Base-by-base conservation (phyloP, 2,888 invertebrate genomes). In the Nebria brevicollis region DNA sequence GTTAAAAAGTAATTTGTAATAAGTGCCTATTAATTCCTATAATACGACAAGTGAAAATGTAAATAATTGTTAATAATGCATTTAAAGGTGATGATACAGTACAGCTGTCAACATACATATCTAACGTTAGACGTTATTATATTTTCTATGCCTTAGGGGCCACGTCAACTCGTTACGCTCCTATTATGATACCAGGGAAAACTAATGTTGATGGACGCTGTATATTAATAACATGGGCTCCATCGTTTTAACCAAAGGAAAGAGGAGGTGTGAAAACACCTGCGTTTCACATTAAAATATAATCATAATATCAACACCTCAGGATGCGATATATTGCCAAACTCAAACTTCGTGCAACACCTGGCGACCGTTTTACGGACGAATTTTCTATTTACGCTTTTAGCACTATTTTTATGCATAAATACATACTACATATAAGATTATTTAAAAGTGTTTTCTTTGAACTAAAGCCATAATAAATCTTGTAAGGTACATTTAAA, bases 121-220 rank as follows among this genome's bases (percentile, higher is more conserved):
- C 42, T 74, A 73, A 66, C 66, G 66, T 42, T 70, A 54, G 43
- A 11, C 72, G 8, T 54, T 25, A 72, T 77, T 77, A 77, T 26
- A 66, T 11, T 66, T 66, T 13, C 8, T 10, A 13, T 66, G 66
- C 15, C 70, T 25, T 8, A 54, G 54, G 54, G 54, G 13, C 8
- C 11, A 11, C 65, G 64, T 42, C 54, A 20, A 20, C 66, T 20
- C 76, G 66, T 66, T 76, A 77, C 54, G 54, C 4, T 11, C 54
- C 54, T 8, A 54, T 54, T 54, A 54, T 54, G 54, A 77, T 54
- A 70, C 72, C 80, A 80, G 43, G 26, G 64, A 75, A 34, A 75
- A 80, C 64, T 75, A 75, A 75, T 80, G 80, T 68, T 80, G 75
- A 80, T 80, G 80, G 80, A 80, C 80, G 80, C 72, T 43, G 70